Evolutionary conservation across 2,113 vertebrate genomes (phyloP).

Genomic region (Lepus americanus): DNA sequence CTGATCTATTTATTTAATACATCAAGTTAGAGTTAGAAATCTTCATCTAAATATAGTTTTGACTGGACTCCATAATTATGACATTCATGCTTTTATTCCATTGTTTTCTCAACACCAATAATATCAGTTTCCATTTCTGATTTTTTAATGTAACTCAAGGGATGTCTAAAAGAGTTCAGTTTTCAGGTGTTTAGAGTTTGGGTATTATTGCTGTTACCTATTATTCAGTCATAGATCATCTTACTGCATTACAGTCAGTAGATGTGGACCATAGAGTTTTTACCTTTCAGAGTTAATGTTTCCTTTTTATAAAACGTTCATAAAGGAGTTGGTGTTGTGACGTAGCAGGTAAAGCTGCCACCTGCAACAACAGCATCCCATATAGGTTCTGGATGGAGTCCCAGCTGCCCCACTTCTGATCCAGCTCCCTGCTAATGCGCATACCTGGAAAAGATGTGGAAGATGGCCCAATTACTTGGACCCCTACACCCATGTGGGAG

Average conservation of each 20-base stretch:
- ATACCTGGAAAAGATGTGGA: no score
- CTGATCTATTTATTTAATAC: not conserved
- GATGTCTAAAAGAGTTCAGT: not conserved
- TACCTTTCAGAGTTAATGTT: not conserved
- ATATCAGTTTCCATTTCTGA: constrained; percentile 2
- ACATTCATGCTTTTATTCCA: not conserved
- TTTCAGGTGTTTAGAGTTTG: not conserved
- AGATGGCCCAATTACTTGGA: no score
- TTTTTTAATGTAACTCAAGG: not conserved
- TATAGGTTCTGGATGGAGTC: no score
- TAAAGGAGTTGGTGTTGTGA: no score
- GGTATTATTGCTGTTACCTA: not conserved
- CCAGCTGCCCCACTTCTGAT: no score
- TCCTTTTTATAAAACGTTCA: not conserved
- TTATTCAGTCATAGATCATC: not conserved
- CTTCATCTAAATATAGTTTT: constrained; percentile 52
- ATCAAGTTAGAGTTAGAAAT: constrained; percentile 25
- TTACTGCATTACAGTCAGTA: not conserved
- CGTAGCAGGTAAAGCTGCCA: no score
- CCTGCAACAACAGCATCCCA: no score
- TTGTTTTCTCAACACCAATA: not conserved
- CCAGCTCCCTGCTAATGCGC: no score
- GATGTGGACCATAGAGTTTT: not conserved
- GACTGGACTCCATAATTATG: not conserved
- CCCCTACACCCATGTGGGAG: no score